Base-by-base conservation (phyloP, 2,113 vertebrate genomes). In the human region DNA sequence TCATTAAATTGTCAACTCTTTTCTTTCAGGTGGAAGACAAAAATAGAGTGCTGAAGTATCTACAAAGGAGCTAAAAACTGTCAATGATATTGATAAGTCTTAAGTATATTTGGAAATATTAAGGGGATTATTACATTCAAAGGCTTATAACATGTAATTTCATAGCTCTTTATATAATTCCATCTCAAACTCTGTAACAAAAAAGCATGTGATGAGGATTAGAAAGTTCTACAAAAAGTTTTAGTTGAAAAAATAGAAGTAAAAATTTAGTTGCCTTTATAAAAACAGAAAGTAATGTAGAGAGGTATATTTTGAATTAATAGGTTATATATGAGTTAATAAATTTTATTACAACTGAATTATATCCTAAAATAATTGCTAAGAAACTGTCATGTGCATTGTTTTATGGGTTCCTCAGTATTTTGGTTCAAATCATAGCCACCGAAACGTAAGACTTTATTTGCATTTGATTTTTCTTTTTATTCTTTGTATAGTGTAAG, bases 401-500 rank as follows among this genome's bases (percentile, higher is more conserved):
- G 9, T 68, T 61, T 96, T 68, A 61, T 30, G 35, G 18, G 48
- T 92, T 66, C 9, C 18, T 91, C 18, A 52, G 25, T 64, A 81
- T 66, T 92, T 83, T 32, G 22, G 45, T 81, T 97, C 35, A 92
- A 70, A 92, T 86, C 0, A 43, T 43, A 94, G 43, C 16, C 35
- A 95, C 7, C 22, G 38, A 95, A 93, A 75, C 22, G 80, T 4
- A 78, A 16, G 1, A 40, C 3, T 90, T 61, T 66, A 85, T 91
- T 72, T 91, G 68, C 7, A 90, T 78, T 80, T 96, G 14, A 48
- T 85, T 96, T 95, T 84, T 43, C 23, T 93, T 93, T 79, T 94
- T 66, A 18, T 43, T 93, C 55, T 85, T 78, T 97, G 64, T 82
- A 27, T 72, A 72, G 8, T 80, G 18, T 43, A 72, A 89, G 43